Percentiles rank a stretch among this genome's conserved stretches.
These are phyloP conservation scores for Illadopsis cleaveri DNA, from an alignment of 2,113 vertebrate species.

Conservation along the genomic window DNA sequence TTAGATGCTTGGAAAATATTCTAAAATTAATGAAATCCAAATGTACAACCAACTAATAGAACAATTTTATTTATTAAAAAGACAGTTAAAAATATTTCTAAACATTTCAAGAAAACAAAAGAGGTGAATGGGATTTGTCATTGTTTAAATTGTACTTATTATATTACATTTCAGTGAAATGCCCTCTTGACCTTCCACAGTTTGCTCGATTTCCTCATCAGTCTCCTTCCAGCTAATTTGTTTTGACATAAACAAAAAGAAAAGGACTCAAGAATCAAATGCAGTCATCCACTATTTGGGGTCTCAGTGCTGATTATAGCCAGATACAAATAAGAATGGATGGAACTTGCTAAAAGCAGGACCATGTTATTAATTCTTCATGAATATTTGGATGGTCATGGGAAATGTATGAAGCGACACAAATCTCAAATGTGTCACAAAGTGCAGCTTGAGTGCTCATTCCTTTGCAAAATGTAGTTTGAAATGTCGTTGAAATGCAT, in stretches of 20 bases:
- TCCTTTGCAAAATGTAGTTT: neutral
- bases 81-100: constrained; percentile 66
- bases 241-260: constrained; percentile 60
- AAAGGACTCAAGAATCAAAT: constrained; percentile 47
- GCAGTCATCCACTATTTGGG: constrained; percentile 48
- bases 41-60: constrained; percentile 70
- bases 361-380: constrained; percentile 66
- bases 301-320: constrained; percentile 49
- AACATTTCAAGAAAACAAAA: constrained; percentile 68
- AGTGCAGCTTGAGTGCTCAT: neutral
- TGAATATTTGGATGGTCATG: constrained; percentile 60
- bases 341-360: constrained; percentile 52
- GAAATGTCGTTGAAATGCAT: neutral
- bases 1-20: constrained; percentile 74
- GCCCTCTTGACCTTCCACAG: constrained; percentile 56
- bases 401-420: constrained; percentile 30
- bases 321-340: constrained; percentile 60
- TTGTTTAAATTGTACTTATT: constrained; percentile 68
- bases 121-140: constrained; percentile 60
- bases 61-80: constrained; percentile 73
- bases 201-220: constrained; percentile 60
- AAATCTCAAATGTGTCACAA: constrained; percentile 12
- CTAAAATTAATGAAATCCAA: constrained; percentile 76
- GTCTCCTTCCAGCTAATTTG: constrained; percentile 65
- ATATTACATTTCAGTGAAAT: constrained; percentile 64